Percentiles rank a stretch among this genome's conserved stretches.
Evolutionary conservation across 2,797 vertebrate genomes (phyloP).

Genomic region (Cheirogaleus major): DNA sequence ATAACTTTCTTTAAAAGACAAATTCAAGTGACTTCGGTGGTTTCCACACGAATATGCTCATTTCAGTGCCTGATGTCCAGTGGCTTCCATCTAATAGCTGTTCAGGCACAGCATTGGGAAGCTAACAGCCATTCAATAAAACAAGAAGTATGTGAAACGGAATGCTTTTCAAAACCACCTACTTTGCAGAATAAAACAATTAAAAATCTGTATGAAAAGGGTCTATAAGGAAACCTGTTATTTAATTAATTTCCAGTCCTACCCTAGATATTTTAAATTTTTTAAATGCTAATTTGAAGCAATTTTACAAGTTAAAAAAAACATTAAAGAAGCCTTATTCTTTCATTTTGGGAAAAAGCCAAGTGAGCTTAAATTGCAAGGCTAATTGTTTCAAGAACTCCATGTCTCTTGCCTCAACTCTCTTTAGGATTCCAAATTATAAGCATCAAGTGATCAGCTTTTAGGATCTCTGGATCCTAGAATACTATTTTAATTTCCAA

Average conservation of each 20-base stretch:
- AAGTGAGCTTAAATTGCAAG: slow-evolving; percentile 53
- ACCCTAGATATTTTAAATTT: slow-evolving; percentile 56
- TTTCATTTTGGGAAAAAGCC: slow-evolving; percentile 69
- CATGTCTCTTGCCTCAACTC: neutral
- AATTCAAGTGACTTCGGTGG: slow-evolving; percentile 59
- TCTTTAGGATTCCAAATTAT: neutral
- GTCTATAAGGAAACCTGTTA: slow-evolving; percentile 58
- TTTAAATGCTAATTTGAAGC: slow-evolving; percentile 69
- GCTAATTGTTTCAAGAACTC: slow-evolving; percentile 26
- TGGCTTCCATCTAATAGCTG: neutral
- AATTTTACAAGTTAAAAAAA: slow-evolving; percentile 60
- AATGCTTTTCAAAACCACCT: slow-evolving; percentile 73
- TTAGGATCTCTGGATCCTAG: neutral
- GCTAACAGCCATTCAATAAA: slow-evolving; percentile 42
- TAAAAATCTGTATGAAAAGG: slow-evolving; percentile 60
- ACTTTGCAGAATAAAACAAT: slow-evolving; percentile 62
- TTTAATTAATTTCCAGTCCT: slow-evolving; percentile 72
- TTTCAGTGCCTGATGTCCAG: slow-evolving; percentile 42
- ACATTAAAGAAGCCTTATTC: slow-evolving; percentile 30
- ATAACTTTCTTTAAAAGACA: slow-evolving; percentile 70
- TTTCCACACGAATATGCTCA: slow-evolving; percentile 1
- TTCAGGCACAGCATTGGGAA: neutral
- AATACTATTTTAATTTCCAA: slow-evolving; percentile 50
- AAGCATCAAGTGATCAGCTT: slow-evolving; percentile 52
- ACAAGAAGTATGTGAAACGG: slow-evolving; percentile 26